Evolutionary conservation across 2,888 invertebrate genomes (phyloP).

Genomic region (Pantelozetes paolii): DNA sequence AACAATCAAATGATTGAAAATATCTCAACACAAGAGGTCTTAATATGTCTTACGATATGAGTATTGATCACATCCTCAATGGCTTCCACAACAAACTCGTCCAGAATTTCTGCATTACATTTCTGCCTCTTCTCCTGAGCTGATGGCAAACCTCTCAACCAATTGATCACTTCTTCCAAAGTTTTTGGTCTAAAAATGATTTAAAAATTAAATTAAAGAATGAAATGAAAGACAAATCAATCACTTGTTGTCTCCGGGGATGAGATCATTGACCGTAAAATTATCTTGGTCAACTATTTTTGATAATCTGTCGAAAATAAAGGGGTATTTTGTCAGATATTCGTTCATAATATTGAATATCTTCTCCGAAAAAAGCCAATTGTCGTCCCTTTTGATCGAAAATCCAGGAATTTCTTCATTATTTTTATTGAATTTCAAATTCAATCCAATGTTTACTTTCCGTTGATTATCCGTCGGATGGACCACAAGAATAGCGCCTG

Average conservation of each 20-base stretch:
- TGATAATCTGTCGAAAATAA: conserved; percentile 64
- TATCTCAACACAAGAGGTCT: neutral
- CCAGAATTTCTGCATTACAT: conserved; percentile 68
- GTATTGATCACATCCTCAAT: conserved; percentile 58
- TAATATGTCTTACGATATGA: conserved; percentile 47
- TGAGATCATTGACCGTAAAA: conserved; percentile 66
- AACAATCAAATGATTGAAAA: neutral
- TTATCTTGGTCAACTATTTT: conserved; percentile 58
- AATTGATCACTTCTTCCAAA: conserved; percentile 57
- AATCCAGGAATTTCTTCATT: conserved; percentile 58
- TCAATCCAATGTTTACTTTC: conserved; percentile 75
- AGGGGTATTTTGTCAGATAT: conserved; percentile 69
- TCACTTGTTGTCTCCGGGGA: conserved; percentile 60
- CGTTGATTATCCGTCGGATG: conserved; percentile 48
- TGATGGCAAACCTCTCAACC: conserved; percentile 70
- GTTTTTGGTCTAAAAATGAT: conserved; percentile 43
- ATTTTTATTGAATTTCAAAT: conserved; percentile 79
- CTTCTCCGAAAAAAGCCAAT: conserved; percentile 76
- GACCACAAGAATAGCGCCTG: conserved; percentile 71
- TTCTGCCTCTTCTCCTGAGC: conserved; percentile 60
- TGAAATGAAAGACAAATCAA: conserved; percentile 48
- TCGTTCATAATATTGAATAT: conserved; percentile 65
- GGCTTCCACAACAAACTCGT: conserved; percentile 61
- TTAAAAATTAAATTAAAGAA: conserved; percentile 26
- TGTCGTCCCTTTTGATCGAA: conserved; percentile 49